Conservation (phyloP, 2,113 vertebrate species). For the Hystrix cristata region DNA sequence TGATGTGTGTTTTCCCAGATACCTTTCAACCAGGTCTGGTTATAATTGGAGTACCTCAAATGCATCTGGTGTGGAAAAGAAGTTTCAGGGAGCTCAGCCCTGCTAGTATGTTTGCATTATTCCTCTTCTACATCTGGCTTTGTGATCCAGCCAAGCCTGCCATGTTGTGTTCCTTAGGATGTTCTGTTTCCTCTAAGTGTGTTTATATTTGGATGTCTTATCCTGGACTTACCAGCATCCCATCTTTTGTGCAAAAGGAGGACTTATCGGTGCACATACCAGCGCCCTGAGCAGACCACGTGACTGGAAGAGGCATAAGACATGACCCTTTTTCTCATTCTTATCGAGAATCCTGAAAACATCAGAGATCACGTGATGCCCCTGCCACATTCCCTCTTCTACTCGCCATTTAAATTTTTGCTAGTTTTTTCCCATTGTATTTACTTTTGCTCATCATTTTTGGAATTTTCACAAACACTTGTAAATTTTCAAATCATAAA, state of each 20-base stretch:
- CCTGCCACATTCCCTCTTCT: background rate
- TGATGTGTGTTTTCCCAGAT: background rate
- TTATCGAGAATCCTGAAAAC: background rate
- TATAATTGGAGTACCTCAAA: background rate
- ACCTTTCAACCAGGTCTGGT: background rate
- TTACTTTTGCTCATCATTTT: background rate
- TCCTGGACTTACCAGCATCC: background rate
- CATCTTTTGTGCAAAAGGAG: background rate
- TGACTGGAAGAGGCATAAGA: background rate
- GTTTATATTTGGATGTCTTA: background rate
- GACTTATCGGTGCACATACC: background rate
- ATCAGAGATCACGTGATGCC: background rate
- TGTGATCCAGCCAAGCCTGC: background rate
- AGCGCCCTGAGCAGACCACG: background rate
- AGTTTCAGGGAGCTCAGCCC: background rate
- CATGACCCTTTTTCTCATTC: background rate
- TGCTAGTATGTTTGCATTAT: no score
- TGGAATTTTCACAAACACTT: constrained; percentile 35
- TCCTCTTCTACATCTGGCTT: background rate
- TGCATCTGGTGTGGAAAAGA: background rate
- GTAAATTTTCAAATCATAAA: background rate
- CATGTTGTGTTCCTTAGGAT: background rate
- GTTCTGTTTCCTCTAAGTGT: background rate
- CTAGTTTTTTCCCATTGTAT: background rate
- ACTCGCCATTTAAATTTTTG: background rate